Evolutionary conservation across 2,888 invertebrate species (phyloP).

Genomic region (Latrodectus elegans): DNA sequence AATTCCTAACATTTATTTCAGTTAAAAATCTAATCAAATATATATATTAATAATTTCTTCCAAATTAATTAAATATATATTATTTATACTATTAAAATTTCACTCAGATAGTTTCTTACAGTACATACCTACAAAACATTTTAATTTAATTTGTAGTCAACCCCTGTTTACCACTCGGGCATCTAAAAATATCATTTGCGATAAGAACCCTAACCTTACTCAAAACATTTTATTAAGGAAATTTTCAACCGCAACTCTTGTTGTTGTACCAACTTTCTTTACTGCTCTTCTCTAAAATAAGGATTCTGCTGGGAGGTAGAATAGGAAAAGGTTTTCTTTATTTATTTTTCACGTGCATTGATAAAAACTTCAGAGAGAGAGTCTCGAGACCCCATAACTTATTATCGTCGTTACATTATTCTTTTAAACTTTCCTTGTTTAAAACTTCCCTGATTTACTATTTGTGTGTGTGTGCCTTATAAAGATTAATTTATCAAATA

Average conservation of each 20-base stretch:
- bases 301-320: neutral
- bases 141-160: conserved; percentile 8
- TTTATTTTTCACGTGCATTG: conserved; percentile 45
- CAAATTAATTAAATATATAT: no score
- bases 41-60: no score
- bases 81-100: no score
- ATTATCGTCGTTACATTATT: no score
- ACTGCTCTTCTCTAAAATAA: conserved; percentile 16
- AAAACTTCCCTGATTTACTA: no score
- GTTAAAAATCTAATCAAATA: no score
- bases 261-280: conserved; percentile 63
- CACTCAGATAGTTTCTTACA: no score
- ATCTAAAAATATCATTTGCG: conserved; percentile 53
- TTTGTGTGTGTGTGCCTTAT: no score
- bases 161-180: neutral
- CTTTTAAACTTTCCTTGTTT: no score
- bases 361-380: conserved; percentile 14
- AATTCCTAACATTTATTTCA: no score
- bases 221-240: conserved; percentile 54
- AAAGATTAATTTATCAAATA: no score
- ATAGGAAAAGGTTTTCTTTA: conserved; percentile 30
- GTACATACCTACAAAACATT: neutral
- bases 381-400: no score
- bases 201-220: conserved; percentile 55
- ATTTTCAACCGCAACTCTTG: conserved; percentile 56